Conservation (phyloP, 2,888 invertebrate species). For the Drosophila quinaria region DNA sequence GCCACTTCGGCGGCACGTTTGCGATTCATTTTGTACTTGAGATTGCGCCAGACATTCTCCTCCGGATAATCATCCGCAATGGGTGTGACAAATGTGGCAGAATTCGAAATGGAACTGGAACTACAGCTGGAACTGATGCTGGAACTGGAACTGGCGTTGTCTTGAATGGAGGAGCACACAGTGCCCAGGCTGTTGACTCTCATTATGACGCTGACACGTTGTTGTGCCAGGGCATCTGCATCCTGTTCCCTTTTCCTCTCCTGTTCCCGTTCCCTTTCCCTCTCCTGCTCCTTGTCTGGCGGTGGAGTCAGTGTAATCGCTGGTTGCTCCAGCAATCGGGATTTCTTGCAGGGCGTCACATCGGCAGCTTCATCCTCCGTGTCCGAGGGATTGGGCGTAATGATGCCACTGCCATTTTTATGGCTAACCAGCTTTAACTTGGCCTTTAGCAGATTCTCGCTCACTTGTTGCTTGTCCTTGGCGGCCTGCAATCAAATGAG, state of each 20-base stretch:
- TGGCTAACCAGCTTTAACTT: conserved; percentile 76
- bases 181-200: conserved; percentile 92
- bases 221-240: conserved; percentile 61
- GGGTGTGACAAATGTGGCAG: conserved; percentile 40
- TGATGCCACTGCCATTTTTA: conserved; percentile 80
- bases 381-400: conserved; percentile 95
- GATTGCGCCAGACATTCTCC: conserved; percentile 84
- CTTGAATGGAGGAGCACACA: conserved; percentile 86
- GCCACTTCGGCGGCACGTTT: conserved; percentile 71
- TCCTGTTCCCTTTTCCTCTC: conserved; percentile 42
- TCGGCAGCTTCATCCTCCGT: conserved; percentile 90
- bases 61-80: conserved; percentile 78
- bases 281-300: conserved; percentile 75
- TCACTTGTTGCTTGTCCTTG: conserved; percentile 75
- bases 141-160: conserved; percentile 78
- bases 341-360: conserved; percentile 86
- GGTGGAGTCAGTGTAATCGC: conserved; percentile 82
- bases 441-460: conserved; percentile 78
- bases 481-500: conserved; percentile 44
- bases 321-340: conserved; percentile 73
- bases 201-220: conserved; percentile 93
- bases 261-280: conserved; percentile 68
- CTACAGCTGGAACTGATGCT: conserved; percentile 46
- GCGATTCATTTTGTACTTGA: conserved; percentile 86
- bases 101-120: conserved; percentile 36